Conservation (phyloP, 2,797 vertebrate genomes). For the Halcyon badia region DNA sequence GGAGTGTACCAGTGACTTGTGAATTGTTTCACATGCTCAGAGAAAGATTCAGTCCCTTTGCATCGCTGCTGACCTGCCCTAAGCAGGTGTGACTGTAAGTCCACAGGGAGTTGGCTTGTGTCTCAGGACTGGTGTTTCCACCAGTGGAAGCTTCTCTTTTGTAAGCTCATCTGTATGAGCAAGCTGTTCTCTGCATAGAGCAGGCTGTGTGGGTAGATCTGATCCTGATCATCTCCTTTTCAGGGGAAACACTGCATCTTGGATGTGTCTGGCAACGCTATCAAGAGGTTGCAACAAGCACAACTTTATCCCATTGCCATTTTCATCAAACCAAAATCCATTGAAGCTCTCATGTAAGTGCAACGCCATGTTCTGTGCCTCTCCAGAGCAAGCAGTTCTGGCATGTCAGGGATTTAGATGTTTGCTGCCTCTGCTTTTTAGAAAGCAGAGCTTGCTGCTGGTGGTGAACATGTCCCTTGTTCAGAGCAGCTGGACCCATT, state of each 20-base stretch:
- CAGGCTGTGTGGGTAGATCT: neutral
- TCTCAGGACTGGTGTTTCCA: neutral
- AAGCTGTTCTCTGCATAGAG: neutral
- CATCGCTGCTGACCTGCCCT: neutral
- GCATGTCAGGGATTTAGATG: neutral
- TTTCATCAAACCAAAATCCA: constrained; percentile 99
- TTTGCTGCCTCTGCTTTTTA: neutral
- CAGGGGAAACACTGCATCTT: constrained; percentile 99
- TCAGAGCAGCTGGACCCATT: neutral
- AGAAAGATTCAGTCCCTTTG: neutral
- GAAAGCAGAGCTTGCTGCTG: neutral
- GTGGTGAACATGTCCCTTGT: neutral
- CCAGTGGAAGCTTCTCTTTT: neutral
- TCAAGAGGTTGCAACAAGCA: constrained; percentile 99
- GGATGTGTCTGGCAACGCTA: constrained; percentile 98
- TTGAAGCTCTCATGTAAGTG: constrained; percentile 98
- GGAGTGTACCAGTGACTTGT: neutral
- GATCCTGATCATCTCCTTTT: neutral
- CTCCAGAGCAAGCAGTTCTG: neutral
- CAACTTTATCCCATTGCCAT: constrained; percentile 98
- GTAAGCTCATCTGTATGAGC: neutral
- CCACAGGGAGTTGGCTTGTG: neutral
- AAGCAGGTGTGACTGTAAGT: neutral
- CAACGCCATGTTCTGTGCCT: neutral
- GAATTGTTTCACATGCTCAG: neutral